A percentile compares a stretch with the other conserved stretches of the same genome.
phyloP scores from a whole-genome alignment of 2,113 vertebrate species.

The Leptobrachium leishanense region DNA sequence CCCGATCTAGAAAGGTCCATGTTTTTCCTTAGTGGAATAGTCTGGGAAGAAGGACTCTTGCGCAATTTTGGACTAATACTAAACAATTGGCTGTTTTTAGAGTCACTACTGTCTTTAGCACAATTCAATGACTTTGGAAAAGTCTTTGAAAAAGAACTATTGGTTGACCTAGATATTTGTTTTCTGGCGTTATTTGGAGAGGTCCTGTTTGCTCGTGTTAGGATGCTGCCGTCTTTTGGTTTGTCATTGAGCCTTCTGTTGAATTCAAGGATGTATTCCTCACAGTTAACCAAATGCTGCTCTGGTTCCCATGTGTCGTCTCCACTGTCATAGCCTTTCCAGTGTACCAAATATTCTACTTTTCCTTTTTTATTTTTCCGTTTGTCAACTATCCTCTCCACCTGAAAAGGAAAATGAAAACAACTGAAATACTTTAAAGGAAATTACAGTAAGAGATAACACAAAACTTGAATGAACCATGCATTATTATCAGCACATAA shows the following conservation, averaged over 20 bases:
- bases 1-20: conserved; percentile 90
- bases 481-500: too few relatives aligned
- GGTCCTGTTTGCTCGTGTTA: conserved; percentile 80
- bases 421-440: not conserved
- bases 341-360: conserved; percentile 90
- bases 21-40: conserved; percentile 73
- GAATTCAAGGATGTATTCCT: conserved; percentile 90
- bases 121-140: conserved; percentile 65
- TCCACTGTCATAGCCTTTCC: conserved; percentile 89
- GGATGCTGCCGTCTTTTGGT: conserved; percentile 67
- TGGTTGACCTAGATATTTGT: conserved; percentile 75
- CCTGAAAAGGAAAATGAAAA: conserved; percentile 65
- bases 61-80: conserved; percentile 72
- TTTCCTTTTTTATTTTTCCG: conserved; percentile 91
- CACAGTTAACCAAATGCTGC: conserved; percentile 88
- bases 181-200: conserved; percentile 80
- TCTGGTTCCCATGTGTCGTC: conserved; percentile 97
- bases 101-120: conserved; percentile 65
- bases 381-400: conserved; percentile 90
- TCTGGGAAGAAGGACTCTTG: conserved; percentile 62
- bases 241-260: conserved; percentile 77
- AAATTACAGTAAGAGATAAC: too few relatives aligned
- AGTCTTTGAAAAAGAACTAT: conserved; percentile 69
- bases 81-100: conserved; percentile 68
- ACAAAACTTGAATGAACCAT: too few relatives aligned